Evolutionary conservation across 2,888 invertebrate genomes (phyloP), one percentile per base, ranked within the genome.

Genomic region (Xestoiulus laeticollis): DNA sequence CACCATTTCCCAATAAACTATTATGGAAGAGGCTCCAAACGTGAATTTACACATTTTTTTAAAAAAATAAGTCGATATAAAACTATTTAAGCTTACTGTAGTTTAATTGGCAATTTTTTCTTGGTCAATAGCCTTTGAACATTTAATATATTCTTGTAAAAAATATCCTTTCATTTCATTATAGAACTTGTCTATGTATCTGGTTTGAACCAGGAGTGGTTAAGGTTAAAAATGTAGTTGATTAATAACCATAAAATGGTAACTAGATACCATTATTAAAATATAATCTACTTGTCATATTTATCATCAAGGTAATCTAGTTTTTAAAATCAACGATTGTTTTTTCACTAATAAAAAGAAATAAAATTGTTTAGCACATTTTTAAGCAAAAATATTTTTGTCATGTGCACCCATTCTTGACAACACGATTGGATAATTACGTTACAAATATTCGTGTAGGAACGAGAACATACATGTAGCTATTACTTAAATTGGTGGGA

Each of bases 251-350:
- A 68, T 68, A 68, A 68, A 22, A 68, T 68, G 68, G n/a, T 68
- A 68, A 68, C n/a, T 53, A 26, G 68, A 68, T 8, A 68, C 68
- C 68, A 68, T 68, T 68, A 68, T 68, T 68, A 26, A 68, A 68
- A 68, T 68, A 26, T 26, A 6, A 68, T 68, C n/a, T 26, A 68
- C 68, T 26, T 68, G 68, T 68, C 68, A 68, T 68, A 68, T 68
- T 68, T 26, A 68, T 68, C 53, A n/a, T 53, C 68, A 68, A 68
- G 68, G 68, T 26, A 26, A 68, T 68, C 68, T 1, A 68, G 68
- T 68, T 68, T n/a, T 26, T 68, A 22, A 16, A 26, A 26, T n/a
- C 10, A 68, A 22, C 68, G 68, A 68, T 68, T 26, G 22, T n/a
- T 26, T 48, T 12, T 48, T 48, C 12, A 26, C 2, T 53, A 53